A percentile compares a stretch with the other conserved stretches of the same genome.
Conservation (phyloP, 2,888 invertebrate genomes). For the Drosophila mayaguana region DNA sequence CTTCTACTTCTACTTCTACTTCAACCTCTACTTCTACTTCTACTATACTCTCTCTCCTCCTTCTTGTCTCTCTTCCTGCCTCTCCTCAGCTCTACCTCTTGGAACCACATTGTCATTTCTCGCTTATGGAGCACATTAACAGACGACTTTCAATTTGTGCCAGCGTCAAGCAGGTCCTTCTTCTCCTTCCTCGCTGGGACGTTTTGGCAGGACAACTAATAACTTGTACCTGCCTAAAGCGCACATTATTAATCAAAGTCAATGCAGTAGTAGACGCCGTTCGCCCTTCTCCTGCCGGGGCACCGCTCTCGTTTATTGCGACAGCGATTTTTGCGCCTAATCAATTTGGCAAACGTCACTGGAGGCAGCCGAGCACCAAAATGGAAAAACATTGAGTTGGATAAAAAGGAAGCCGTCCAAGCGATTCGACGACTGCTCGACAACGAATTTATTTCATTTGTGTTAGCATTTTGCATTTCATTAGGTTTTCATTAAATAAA, state of each 20-base stretch:
- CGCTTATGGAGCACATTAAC: constrained; percentile 47
- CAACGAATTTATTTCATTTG: constrained; percentile 78
- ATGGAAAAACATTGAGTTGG: constrained; percentile 13
- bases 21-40: background rate
- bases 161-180: constrained; percentile 3
- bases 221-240: constrained; percentile 74
- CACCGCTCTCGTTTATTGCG: constrained; percentile 46
- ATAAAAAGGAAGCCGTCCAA: constrained; percentile 57
- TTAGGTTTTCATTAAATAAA: constrained; percentile 84
- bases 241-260: constrained; percentile 79
- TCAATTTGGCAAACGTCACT: constrained; percentile 78
- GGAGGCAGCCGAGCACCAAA: constrained; percentile 36
- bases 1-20: background rate
- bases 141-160: constrained; percentile 7
- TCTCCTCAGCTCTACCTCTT: background rate
- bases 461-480: constrained; percentile 83
- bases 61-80: background rate
- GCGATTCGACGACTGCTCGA: constrained; percentile 61
- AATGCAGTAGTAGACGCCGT: constrained; percentile 47
- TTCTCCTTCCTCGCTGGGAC: background rate
- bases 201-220: constrained; percentile 50
- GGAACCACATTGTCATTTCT: constrained; percentile 38
- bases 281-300: background rate
- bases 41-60: background rate
- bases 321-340: constrained; percentile 77